A percentile compares a stretch with the other conserved stretches of the same genome.
Evolutionary conservation across 1,140 invertebrate genomes (phyloP).

Genomic region (Drosophila pseudoobscura): DNA sequence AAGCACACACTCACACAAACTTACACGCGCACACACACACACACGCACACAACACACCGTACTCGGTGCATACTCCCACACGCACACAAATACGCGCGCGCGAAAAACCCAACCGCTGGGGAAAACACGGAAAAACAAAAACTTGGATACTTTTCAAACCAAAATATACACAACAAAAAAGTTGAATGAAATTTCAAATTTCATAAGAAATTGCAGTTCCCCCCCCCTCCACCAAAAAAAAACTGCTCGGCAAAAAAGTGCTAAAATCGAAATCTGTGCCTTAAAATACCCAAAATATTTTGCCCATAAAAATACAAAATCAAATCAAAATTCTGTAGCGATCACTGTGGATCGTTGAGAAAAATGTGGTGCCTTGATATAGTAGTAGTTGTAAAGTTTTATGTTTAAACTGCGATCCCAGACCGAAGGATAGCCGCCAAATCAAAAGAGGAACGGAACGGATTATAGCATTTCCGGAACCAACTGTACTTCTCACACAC

Average conservation of each 20-base stretch:
- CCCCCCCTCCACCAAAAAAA: not conserved
- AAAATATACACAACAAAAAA: no score
- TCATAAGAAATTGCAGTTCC: conserved; percentile 38
- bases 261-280: conserved; percentile 55
- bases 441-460: conserved; percentile 12
- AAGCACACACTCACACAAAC: conserved; percentile 52
- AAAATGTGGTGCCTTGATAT: conserved; percentile 68
- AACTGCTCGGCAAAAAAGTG: conserved; percentile 39
- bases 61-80: conserved; percentile 12
- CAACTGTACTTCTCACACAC: conserved; percentile 54
- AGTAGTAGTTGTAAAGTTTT: conserved; percentile 56
- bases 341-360: conserved; percentile 36
- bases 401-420: conserved; percentile 36
- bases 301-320: no score
- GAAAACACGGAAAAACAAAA: conserved; percentile 36
- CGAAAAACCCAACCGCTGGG: conserved; percentile 34
- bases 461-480: conserved; percentile 23
- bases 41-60: conserved; percentile 9
- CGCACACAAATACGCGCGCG: conserved; percentile 24
- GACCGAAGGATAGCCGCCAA: conserved; percentile 5
- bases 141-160: not conserved
- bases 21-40: conserved; percentile 44
- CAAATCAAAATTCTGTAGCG: not conserved
- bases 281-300: conserved; percentile 34
- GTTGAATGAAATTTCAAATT: conserved; percentile 17